These are phyloP conservation scores for Biston stratarius DNA, from an alignment of 2,888 invertebrate species.

Conservation along the genomic window DNA sequence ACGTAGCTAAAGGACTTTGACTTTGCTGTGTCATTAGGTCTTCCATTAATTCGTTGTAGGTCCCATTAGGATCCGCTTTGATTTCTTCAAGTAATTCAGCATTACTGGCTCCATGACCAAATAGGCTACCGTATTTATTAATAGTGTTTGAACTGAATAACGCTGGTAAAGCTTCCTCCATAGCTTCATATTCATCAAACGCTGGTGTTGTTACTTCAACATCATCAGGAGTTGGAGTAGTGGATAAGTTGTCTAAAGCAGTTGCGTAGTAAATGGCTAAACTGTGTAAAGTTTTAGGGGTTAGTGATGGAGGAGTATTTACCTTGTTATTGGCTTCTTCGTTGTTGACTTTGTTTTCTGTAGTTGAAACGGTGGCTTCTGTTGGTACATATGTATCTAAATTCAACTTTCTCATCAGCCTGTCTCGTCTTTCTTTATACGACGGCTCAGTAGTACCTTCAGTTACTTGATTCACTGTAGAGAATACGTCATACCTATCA, in stretches of 20 bases:
- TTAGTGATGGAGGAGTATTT: slow-evolving; percentile 90
- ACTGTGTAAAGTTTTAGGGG: slow-evolving; percentile 92
- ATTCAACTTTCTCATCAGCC: slow-evolving; percentile 90
- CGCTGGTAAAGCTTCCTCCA: slow-evolving; percentile 84
- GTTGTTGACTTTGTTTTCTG: slow-evolving; percentile 79
- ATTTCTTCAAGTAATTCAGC: slow-evolving; percentile 74
- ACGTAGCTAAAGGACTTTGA: slow-evolving; percentile 87
- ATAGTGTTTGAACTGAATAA: slow-evolving; percentile 89
- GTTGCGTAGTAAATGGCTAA: slow-evolving; percentile 93
- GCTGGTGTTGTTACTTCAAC: slow-evolving; percentile 64
- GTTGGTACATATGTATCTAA: slow-evolving; percentile 80
- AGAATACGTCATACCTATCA: slow-evolving; percentile 62
- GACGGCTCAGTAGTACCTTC: slow-evolving; percentile 69
- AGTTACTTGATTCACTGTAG: slow-evolving; percentile 56
- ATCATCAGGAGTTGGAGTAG: slow-evolving; percentile 71
- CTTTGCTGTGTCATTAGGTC: slow-evolving; percentile 88
- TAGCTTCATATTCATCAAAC: slow-evolving; percentile 71
- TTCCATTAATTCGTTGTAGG: slow-evolving; percentile 77
- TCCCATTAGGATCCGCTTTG: slow-evolving; percentile 74
- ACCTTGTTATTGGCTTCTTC: slow-evolving; percentile 73
- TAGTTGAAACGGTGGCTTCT: slow-evolving; percentile 71
- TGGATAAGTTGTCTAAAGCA: slow-evolving; percentile 87
- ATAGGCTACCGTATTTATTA: slow-evolving; percentile 86
- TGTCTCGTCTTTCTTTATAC: slow-evolving; percentile 89
- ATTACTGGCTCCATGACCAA: slow-evolving; percentile 68